Conservation (phyloP, 2,888 invertebrate species). For the Stenurella melanura region DNA sequence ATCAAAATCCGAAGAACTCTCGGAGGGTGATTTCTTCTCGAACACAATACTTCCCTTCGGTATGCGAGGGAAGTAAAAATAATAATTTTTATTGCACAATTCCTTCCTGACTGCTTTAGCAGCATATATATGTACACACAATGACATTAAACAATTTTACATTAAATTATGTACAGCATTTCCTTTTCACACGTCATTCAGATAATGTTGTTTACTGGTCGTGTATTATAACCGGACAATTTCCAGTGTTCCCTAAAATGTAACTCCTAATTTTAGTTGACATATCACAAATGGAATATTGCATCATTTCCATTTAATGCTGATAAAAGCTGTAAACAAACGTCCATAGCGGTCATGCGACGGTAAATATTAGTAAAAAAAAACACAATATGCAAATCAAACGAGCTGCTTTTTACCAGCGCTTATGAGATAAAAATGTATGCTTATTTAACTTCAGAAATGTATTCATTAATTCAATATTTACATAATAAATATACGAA, state of each 20-base stretch:
- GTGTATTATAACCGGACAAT: too few species aligned
- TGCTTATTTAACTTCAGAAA: background rate
- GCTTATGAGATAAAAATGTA: background rate
- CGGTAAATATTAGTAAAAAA: background rate
- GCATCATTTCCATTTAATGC: background rate
- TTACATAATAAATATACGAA: background rate
- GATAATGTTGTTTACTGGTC: too few species aligned
- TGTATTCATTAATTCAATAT: slow-evolving; percentile 3
- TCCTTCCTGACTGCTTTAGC: too few species aligned
- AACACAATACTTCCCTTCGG: too few species aligned
- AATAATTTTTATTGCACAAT: too few species aligned
- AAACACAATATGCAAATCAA: background rate
- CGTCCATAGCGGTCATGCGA: background rate
- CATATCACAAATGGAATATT: background rate
- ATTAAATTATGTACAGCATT: too few species aligned
- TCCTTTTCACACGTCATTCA: too few species aligned
- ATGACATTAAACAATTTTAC: too few species aligned
- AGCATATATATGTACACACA: too few species aligned
- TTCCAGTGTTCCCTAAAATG: background rate
- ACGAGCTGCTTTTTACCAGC: background rate
- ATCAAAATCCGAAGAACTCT: too few species aligned
- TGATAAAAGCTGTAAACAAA: background rate
- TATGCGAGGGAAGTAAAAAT: too few species aligned
- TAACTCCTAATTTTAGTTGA: background rate
- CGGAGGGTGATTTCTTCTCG: too few species aligned